Conservation (phyloP, 2,797 vertebrate genomes). For the Oreortyx pictus region DNA sequence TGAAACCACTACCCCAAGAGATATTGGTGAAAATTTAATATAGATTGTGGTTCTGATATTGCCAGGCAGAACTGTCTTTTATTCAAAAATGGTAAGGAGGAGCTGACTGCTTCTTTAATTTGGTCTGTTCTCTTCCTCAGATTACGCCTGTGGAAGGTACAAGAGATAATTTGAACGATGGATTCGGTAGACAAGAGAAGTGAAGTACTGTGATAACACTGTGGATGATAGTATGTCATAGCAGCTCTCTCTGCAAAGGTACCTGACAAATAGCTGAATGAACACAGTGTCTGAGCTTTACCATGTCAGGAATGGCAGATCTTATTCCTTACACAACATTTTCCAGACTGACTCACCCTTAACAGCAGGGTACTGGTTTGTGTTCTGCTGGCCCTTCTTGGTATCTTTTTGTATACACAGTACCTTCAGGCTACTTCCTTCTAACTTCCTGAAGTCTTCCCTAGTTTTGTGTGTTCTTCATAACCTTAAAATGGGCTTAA, state of each 20-base stretch:
- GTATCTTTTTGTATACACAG: neutral
- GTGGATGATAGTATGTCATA: neutral
- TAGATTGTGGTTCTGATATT: slow-evolving; percentile 68
- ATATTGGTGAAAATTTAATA: slow-evolving; percentile 72
- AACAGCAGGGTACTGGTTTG: neutral
- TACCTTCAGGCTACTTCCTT: neutral
- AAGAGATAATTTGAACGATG: neutral
- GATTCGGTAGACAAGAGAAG: neutral
- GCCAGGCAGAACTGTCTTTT: slow-evolving; percentile 4
- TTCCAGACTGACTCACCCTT: neutral
- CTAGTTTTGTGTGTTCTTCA: neutral
- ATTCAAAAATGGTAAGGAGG: slow-evolving; percentile 27
- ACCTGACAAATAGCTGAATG: neutral
- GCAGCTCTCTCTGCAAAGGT: neutral
- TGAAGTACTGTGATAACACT: neutral
- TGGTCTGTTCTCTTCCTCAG: neutral
- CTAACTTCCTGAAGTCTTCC: neutral
- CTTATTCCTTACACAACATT: neutral
- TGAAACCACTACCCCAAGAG: slow-evolving; percentile 25
- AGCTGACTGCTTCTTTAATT: slow-evolving; percentile 25
- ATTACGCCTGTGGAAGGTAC: neutral
- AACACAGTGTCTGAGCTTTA: accelerated
- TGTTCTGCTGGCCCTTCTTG: neutral
- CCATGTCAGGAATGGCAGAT: neutral
- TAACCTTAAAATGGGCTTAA: neutral